Evolutionary conservation across 2,113 vertebrate genomes (phyloP), one percentile per base, ranked within the genome.

Genomic region (Lynx canadensis): DNA sequence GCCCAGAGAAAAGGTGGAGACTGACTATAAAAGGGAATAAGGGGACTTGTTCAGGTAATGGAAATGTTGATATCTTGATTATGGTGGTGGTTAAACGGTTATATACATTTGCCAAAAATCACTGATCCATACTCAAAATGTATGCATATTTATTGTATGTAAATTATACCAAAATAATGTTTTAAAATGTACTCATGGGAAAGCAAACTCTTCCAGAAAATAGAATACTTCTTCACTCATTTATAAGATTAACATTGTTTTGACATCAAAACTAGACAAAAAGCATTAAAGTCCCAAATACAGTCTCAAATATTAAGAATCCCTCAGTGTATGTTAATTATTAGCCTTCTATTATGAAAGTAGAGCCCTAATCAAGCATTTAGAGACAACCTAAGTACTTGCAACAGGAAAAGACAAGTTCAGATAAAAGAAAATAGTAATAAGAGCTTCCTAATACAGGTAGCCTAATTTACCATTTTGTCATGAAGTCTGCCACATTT

Each of bases 201-300:
- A 93, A 63, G 14, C 10, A 82, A 95, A 83, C 57, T 68, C 38
- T 81, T 90, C 33, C 13, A 91, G 76, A 86, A 87, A 95, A 93
- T 8, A 84, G n/a, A 97, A 97, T 66, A 90, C n/a, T 50, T 76
- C 79, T 84, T 81, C 66, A 94, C 81, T 94, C n/a, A 86, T 91
- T 85, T 80, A 29, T 90, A 95, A 84, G 18, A 87, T 41, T 65
- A 69, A 82, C 18, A 78, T 55, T 82, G 87, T 45, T 73, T 92
- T 73, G 52, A 92, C 73, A 92, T 1, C 65, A 92, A 92, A 92
- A 73, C 57, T 52, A 82, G 63, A 86, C 52, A 52, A 87, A 94
- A 94, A 68, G 33, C 7, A 87, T 48, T 82, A 57, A 91, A 91
- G 52, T 73, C 5, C 16, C 87, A 84, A 92, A 50, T 68, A 91